Conservation (phyloP, 2,113 vertebrate species). For the Cercocebus atys region DNA sequence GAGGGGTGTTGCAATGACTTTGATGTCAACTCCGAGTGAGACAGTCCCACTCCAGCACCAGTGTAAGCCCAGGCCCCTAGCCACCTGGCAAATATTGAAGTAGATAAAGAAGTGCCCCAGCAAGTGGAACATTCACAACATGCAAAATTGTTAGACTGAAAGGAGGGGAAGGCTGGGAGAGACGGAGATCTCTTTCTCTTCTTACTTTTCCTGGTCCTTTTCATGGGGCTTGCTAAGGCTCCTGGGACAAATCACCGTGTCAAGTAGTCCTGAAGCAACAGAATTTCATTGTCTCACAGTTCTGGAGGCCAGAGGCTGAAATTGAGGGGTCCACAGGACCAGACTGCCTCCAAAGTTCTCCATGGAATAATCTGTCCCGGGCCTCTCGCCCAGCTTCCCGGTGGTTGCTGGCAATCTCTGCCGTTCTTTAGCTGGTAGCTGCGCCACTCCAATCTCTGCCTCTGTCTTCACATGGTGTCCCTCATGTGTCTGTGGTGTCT, state of each 20-base stretch:
- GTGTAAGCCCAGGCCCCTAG: background rate
- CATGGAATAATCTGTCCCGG: fast-evolving
- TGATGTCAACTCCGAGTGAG: background rate
- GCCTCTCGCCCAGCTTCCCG: no score
- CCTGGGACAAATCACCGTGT: background rate
- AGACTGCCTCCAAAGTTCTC: background rate
- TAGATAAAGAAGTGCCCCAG: background rate
- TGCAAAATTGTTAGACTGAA: background rate
- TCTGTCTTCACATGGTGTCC: fast-evolving
- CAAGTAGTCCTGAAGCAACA: background rate
- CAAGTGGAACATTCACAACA: no score
- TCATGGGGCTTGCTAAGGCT: background rate
- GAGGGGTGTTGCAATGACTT: background rate
- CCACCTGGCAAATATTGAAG: background rate
- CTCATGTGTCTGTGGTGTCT: background rate
- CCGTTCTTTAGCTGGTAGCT: no score
- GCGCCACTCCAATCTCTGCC: fast-evolving
- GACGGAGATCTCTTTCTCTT: background rate
- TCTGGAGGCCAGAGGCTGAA: background rate
- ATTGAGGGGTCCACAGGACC: no score
- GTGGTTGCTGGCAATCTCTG: background rate
- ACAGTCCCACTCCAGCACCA: background rate
- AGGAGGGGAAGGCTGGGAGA: background rate
- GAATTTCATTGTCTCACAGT: background rate
- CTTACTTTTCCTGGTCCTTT: background rate